Evolutionary conservation across 1,140 invertebrate genomes (phyloP).

Genomic region (Chelonus insularis): DNA sequence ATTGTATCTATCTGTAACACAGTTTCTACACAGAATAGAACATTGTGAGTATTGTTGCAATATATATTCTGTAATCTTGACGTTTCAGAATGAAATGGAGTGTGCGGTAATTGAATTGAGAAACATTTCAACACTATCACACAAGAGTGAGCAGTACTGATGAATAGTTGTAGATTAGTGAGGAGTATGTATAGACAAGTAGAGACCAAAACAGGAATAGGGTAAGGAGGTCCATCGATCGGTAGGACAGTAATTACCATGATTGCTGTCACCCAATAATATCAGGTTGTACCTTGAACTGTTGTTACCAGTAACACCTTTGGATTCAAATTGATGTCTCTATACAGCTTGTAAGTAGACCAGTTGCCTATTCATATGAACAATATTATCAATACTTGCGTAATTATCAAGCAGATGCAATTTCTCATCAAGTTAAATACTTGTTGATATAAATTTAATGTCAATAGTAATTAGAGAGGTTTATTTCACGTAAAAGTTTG

Average conservation of each 20-base stretch:
- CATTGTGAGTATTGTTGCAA: no score
- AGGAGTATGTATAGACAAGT: background rate
- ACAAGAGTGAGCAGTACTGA: background rate
- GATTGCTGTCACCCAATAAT: constrained; percentile 9
- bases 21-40: no score
- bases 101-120: background rate
- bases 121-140: background rate
- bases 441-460: no score
- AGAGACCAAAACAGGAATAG: background rate
- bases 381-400: no score
- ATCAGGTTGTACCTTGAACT: constrained; percentile 6
- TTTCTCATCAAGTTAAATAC: no score
- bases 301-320: constrained; percentile 1
- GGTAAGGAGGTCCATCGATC: constrained; percentile 4
- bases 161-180: background rate
- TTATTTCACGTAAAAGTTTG: no score
- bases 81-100: background rate
- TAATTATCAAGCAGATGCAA: no score
- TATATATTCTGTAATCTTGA: background rate
- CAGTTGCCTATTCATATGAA: background rate
- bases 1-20: no score
- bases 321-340: background rate
- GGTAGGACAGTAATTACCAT: constrained; percentile 5
- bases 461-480: no score
- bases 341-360: background rate